Percentiles rank a stretch among this genome's conserved stretches.
Conservation (phyloP, 2,113 vertebrate genomes). For the Pachycephala philippinensis region DNA sequence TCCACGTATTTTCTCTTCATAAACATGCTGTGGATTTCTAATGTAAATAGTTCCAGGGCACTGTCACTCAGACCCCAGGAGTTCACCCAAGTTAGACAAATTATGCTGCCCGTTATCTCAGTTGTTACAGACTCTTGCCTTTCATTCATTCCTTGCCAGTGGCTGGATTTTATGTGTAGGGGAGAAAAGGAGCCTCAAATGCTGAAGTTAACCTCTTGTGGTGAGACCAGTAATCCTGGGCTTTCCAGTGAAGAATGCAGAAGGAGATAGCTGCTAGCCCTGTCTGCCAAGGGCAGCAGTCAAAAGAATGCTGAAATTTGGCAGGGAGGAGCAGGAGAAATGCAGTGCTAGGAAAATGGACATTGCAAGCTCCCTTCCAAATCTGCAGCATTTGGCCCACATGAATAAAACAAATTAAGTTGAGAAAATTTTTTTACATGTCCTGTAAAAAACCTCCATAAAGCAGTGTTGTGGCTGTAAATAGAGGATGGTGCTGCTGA, state of each 20-base stretch:
- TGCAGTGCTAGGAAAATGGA: neutral
- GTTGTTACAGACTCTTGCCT: slow-evolving; percentile 5
- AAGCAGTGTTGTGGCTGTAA: neutral
- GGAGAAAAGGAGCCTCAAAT: neutral
- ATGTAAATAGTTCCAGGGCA: neutral
- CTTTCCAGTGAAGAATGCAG: neutral
- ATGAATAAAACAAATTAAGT: neutral
- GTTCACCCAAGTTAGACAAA: slow-evolving; percentile 7
- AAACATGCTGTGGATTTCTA: neutral
- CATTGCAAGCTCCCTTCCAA: neutral
- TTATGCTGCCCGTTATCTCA: slow-evolving; percentile 1
- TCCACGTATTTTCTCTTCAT: neutral
- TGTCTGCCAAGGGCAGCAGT: neutral
- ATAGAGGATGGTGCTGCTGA: neutral
- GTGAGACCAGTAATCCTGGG: neutral
- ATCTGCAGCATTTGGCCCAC: neutral
- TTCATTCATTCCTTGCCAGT: slow-evolving; percentile 25
- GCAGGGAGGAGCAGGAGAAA: neutral
- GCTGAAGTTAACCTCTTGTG: slow-evolving; percentile 2
- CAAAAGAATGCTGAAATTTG: neutral
- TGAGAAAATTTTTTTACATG: neutral
- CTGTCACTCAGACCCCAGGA: slow-evolving; percentile 29
- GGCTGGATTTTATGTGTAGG: neutral
- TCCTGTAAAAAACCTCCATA: neutral
- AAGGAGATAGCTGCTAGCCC: neutral